A percentile compares a stretch with the other conserved stretches of the same genome.
phyloP scores from a whole-genome alignment of 2,113 vertebrate genomes.

The Drymodes brunneopygia region DNA sequence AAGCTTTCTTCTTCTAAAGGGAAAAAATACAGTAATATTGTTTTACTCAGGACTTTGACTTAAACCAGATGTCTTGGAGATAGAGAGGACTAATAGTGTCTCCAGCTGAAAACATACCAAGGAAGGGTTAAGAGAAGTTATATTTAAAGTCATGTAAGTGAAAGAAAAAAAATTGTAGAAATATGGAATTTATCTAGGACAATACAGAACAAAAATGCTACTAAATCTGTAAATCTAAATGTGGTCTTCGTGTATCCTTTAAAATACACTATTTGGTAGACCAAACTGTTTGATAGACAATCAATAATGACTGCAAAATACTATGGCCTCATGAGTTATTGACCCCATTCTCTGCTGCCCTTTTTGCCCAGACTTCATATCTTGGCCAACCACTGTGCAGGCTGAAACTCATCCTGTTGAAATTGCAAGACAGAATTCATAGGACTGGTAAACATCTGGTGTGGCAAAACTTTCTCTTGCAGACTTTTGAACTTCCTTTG shows the following conservation, averaged over 20 bases:
- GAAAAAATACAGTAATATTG: neutral
- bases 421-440: neutral
- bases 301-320: neutral
- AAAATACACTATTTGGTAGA: neutral
- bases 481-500: neutral
- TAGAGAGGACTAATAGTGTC: accelerated
- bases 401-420: neutral
- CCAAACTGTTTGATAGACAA: neutral
- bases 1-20: neutral
- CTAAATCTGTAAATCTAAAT: neutral
- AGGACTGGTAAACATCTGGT: neutral
- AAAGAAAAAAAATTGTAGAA: neutral
- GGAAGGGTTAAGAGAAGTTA: neutral
- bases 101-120: neutral
- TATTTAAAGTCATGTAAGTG: neutral
- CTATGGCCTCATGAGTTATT: neutral
- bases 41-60: neutral
- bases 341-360: neutral
- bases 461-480: neutral
- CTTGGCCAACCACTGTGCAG: neutral
- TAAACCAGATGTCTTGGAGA: neutral
- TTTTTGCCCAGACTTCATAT: neutral
- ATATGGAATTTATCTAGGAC: neutral
- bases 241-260: neutral
- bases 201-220: neutral